Base-by-base conservation (phyloP, 1,140 invertebrate genomes). In the Drosophila carrolli region DNA sequence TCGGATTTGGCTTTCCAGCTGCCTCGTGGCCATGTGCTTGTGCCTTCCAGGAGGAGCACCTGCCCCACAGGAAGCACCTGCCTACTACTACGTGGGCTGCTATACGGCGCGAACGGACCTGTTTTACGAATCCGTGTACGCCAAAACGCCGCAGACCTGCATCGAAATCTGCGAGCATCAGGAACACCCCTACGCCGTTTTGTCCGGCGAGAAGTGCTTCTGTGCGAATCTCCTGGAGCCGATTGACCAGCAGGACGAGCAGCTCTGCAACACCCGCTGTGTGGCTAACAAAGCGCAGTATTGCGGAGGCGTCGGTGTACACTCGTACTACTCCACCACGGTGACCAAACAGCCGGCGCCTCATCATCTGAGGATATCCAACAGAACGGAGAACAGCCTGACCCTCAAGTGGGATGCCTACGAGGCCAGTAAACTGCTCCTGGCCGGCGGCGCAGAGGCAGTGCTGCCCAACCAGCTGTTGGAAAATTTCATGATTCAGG, bases 241-340 rank as follows among this genome's bases (percentile, higher is more conserved):
- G 6, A 46, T 75, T 1, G 80, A 91, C 7, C 57, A 46, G 35
- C 86, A 89, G 67, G 91, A 92, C 54, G 81, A 91, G 7, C 58
- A 73, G 3, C 58, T 92, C 0, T 94, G 94, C 62, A 83, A 92
- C 61, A 93, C 91, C 0, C 91, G 93, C 0, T 94, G 93, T 38
- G 90, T 93, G 16, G 94, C 93, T 61, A 94, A 93, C 66, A 93
- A 93, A 61, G 92, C 93, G 1, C 93, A 94, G 70, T 93, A 92
- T 40, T 94, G 94, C 66, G 94, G 94, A 0, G 94, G 94, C 8
- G 77, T 88, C 0, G 92, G 93, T 6, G 92, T 93, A 0, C 92
- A 93, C 10, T 94, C 94, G 37, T 94, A 94, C 0, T 94, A 94
- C 73, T 93, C 94, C 44, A 94, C 94, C 0, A 93, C 93, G 7